phyloP scores from a whole-genome alignment of 2,888 invertebrate genomes.

The Nomada ruficornis region DNA sequence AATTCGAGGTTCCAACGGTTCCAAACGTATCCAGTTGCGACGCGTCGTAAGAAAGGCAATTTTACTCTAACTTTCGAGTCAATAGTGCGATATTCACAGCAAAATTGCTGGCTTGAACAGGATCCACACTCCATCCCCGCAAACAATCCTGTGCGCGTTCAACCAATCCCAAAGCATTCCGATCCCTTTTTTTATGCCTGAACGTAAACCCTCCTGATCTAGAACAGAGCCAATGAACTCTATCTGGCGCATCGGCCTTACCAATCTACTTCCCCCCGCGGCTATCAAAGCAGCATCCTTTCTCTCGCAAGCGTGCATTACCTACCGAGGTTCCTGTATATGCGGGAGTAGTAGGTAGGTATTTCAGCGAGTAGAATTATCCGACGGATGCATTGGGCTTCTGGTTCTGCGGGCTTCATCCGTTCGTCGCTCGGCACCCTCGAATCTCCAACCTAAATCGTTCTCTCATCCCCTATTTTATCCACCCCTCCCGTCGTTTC shows the following conservation, averaged over 20 bases:
- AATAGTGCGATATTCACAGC: constrained; percentile 64
- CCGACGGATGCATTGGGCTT: constrained; percentile 76
- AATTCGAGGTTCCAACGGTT: not conserved
- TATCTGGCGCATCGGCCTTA: constrained; percentile 79
- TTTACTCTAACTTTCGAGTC: constrained; percentile 57
- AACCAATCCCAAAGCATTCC: constrained; percentile 74
- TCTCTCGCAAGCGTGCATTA: constrained; percentile 64
- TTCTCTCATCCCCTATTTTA: constrained; percentile 37
- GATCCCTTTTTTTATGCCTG: constrained; percentile 77
- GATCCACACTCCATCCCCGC: constrained; percentile 59
- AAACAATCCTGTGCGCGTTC: constrained; percentile 74
- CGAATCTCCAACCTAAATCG: constrained; percentile 59
- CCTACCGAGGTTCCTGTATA: constrained; percentile 55
- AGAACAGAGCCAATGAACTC: constrained; percentile 80
- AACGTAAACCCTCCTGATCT: constrained; percentile 77
- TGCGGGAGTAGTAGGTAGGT: constrained; percentile 75
- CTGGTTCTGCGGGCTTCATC: constrained; percentile 74
- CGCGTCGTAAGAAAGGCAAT: constrained; percentile 14
- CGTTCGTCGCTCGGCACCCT: constrained; percentile 73
- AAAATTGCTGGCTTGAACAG: constrained; percentile 58
- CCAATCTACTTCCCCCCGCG: constrained; percentile 81
- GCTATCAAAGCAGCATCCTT: constrained; percentile 80
- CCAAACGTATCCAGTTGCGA: not conserved
- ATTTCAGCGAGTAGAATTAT: constrained; percentile 81
- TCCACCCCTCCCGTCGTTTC: constrained; percentile 11